Conservation (phyloP, 2,888 invertebrate genomes). For the Camptogramma bilineatum region DNA sequence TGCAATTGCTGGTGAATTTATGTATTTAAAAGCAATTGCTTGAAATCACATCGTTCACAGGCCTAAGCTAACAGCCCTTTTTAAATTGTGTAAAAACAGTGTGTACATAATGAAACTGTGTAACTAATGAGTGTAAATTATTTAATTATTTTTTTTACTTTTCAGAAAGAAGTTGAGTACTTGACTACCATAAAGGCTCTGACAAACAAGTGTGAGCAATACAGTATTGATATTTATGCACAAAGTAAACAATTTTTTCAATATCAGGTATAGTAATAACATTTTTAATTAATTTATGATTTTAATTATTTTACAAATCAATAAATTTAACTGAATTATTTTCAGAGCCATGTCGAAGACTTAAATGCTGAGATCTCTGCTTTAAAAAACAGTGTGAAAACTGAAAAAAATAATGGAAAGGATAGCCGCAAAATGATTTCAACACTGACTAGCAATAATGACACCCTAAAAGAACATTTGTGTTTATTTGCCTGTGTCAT, state of each 20-base stretch:
- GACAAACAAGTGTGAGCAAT: background rate
- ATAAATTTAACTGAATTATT: background rate
- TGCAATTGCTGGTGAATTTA: too few relatives aligned
- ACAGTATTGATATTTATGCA: slow-evolving; percentile 6
- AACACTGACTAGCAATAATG: slow-evolving; percentile 15
- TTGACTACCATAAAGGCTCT: slow-evolving; percentile 2
- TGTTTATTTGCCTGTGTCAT: slow-evolving; percentile 24
- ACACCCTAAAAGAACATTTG: slow-evolving; percentile 16
- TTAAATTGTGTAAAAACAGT: too few relatives aligned
- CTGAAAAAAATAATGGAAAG: slow-evolving; percentile 11
- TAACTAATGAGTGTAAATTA: too few relatives aligned
- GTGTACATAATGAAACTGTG: too few relatives aligned
- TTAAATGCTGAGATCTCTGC: background rate
- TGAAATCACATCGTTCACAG: too few relatives aligned
- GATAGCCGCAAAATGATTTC: slow-evolving; percentile 26
- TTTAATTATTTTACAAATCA: background rate
- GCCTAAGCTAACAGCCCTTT: too few relatives aligned
- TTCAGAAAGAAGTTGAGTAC: slow-evolving; percentile 14
- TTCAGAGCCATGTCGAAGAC: slow-evolving; percentile 16
- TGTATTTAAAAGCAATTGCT: too few relatives aligned
- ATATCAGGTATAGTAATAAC: slow-evolving; percentile 10
- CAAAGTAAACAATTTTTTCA: slow-evolving; percentile 12
- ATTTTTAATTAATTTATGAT: background rate
- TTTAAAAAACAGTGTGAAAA: slow-evolving; percentile 8
- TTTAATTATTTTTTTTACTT: slow-evolving; percentile 3